Base-by-base conservation (phyloP, 2,113 vertebrate genomes). In the Eublepharis macularius region DNA sequence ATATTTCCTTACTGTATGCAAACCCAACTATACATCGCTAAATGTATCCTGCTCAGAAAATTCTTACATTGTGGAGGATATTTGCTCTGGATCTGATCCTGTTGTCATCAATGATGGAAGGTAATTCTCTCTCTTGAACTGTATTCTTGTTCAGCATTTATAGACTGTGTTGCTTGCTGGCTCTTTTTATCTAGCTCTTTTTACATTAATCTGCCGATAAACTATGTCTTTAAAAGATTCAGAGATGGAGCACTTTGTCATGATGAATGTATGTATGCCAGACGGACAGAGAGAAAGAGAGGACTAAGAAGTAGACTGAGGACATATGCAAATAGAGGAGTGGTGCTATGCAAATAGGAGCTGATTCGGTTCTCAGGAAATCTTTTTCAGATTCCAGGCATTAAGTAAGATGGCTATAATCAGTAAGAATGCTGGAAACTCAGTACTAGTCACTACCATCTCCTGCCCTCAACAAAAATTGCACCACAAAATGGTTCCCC, bases 1-100 rank as follows among this genome's bases (percentile, higher is more conserved):
- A 0, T 99, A 99, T 95, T 99, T 99, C 93, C 97, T 99, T 86
- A 99, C 98, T 7, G 99, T 99, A 85, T 99, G 99, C 93, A 99
- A 99, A 93, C 99, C 98, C 87, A 99, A 99, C 94, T 99, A 99
- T 90, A 98, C 98, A 86, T 97, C 97, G 7, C 96, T 99, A 84
- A 99, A 98, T 39, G 94, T 98, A 51, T 98, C 98, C 91, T 99
- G 99, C 92, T 98, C 99, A 90, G 97, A 98, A 92, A 99, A 98
- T 93, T 97, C 98, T 6, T 99, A 98, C 73, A 94, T 99, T 89
- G 95, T 99, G 90, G 98, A 99, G 90, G 98, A 99, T 69, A 99
- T 99, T 94, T 99, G 99, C 95, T 98, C 98, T 32, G 98, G 99
- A 82, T 88, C 96, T 66, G 98, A 99, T 90, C 93, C 96, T 3